phyloP scores from a whole-genome alignment of 2,888 invertebrate genomes.

The Strigamia transsilvanica region DNA sequence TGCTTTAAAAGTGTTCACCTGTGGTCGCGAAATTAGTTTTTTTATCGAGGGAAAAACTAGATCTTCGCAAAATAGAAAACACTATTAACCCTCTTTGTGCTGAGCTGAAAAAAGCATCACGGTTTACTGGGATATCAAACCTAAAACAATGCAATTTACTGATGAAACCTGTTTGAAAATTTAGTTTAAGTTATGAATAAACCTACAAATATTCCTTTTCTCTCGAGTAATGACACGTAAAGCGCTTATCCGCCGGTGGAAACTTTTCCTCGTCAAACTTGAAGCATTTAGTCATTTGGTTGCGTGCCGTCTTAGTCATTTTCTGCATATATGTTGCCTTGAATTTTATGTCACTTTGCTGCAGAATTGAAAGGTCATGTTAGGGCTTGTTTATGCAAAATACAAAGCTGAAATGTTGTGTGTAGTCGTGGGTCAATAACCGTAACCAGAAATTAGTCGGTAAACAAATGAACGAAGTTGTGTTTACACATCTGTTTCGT shows the following conservation, averaged over 20 bases:
- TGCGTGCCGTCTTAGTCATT: background rate
- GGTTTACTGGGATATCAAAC: conserved; percentile 76
- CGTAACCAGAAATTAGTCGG: background rate
- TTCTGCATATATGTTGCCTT: background rate
- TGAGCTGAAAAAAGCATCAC: conserved; percentile 85
- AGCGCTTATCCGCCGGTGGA: conserved; percentile 79
- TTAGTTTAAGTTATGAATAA: background rate
- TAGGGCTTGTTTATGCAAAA: background rate
- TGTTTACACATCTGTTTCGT: background rate
- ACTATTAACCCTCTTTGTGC: conserved; percentile 87
- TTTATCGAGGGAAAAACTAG: conserved; percentile 73
- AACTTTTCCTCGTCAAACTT: conserved; percentile 74
- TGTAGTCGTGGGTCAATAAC: background rate
- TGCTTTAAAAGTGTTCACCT: conserved; percentile 24
- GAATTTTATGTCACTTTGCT: background rate
- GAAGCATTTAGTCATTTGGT: background rate
- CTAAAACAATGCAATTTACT: conserved; percentile 66
- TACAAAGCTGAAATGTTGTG: background rate
- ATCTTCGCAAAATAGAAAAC: conserved; percentile 89
- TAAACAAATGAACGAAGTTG: background rate
- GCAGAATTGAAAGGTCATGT: background rate
- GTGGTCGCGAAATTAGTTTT: conserved; percentile 63
- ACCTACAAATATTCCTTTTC: conserved; percentile 92
- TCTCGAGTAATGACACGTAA: conserved; percentile 87
- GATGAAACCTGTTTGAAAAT: background rate